These are phyloP conservation scores for Leptinotarsa rubiginosa DNA, from an alignment of 2,888 invertebrate species.

Conservation along the genomic window DNA sequence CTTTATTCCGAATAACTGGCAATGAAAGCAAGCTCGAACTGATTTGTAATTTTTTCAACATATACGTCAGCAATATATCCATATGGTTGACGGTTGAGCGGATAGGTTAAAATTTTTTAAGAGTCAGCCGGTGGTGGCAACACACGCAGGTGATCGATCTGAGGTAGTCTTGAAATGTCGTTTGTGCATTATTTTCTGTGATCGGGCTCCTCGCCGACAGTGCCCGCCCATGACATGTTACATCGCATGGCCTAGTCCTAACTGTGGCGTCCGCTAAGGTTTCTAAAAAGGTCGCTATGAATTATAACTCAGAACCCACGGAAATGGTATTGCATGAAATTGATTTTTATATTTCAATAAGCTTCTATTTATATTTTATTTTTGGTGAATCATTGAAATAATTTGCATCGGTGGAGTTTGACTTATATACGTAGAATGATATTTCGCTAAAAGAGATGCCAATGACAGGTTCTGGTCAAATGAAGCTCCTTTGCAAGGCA, in stretches of 20 bases:
- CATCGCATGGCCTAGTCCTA: slow-evolving; percentile 20
- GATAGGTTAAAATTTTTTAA: slow-evolving; percentile 8
- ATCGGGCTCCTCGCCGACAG: slow-evolving; percentile 32
- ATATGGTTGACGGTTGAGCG: slow-evolving; percentile 13
- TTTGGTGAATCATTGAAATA: no score
- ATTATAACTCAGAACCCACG: no score
- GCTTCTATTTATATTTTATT: no score
- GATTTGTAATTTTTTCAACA: slow-evolving; percentile 20
- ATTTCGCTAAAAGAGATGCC: no score
- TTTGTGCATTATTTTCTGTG: slow-evolving; percentile 36
- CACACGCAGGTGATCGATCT: slow-evolving; percentile 32
- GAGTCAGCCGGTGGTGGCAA: slow-evolving; percentile 10
- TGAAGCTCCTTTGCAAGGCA: no score
- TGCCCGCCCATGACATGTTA: slow-evolving; percentile 32
- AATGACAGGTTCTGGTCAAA: no score
- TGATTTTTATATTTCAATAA: no score
- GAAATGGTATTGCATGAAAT: no score
- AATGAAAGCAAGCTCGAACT: slow-evolving; percentile 11
- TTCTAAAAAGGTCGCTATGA: not conserved
- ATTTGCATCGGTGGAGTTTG: no score
- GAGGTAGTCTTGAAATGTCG: slow-evolving; percentile 32
- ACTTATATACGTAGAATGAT: no score
- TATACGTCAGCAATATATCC: slow-evolving; percentile 13
- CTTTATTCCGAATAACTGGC: slow-evolving; percentile 4
- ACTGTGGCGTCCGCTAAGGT: not conserved